phyloP scores from a whole-genome alignment of 2,888 invertebrate species.

The Timandra comae region DNA sequence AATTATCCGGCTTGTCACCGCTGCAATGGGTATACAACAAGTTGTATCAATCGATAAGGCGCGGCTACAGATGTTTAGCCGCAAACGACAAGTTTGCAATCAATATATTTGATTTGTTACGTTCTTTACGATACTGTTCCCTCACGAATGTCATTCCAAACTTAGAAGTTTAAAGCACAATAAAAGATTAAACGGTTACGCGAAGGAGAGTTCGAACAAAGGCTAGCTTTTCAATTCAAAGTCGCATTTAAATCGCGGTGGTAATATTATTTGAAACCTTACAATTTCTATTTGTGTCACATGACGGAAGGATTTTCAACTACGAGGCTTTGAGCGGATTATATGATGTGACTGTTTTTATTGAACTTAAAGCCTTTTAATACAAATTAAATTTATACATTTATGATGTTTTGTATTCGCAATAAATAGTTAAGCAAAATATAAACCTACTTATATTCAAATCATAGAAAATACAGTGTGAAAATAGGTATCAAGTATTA shows the following conservation, averaged over 20 bases:
- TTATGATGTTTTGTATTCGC: background rate
- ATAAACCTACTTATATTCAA: background rate
- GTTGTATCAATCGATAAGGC: constrained; percentile 19
- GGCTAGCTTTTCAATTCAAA: constrained; percentile 28
- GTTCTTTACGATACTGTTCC: constrained; percentile 20
- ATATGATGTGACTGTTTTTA: background rate
- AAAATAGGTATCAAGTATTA: too few species aligned
- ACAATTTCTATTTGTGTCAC: constrained; percentile 23
- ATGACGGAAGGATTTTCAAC: constrained; percentile 17
- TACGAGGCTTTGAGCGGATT: constrained; percentile 2
- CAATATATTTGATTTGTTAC: constrained; percentile 25
- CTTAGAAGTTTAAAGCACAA: constrained; percentile 17
- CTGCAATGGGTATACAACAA: constrained; percentile 12
- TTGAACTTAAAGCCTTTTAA: too few species aligned
- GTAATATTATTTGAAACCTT: constrained; percentile 23
- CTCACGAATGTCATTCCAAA: constrained; percentile 16
- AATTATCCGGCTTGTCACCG: constrained; percentile 16
- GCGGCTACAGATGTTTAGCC: constrained; percentile 21
- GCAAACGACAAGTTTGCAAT: constrained; percentile 23
- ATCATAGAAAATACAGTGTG: too few species aligned
- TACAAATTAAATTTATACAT: too few species aligned
- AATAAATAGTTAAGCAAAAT: background rate
- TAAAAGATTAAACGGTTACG: constrained; percentile 25
- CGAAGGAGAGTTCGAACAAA: constrained; percentile 24
- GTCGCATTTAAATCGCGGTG: constrained; percentile 13